phyloP scores from a whole-genome alignment of 1,140 invertebrate species.

The Ceratoteleas bidentatus region DNA sequence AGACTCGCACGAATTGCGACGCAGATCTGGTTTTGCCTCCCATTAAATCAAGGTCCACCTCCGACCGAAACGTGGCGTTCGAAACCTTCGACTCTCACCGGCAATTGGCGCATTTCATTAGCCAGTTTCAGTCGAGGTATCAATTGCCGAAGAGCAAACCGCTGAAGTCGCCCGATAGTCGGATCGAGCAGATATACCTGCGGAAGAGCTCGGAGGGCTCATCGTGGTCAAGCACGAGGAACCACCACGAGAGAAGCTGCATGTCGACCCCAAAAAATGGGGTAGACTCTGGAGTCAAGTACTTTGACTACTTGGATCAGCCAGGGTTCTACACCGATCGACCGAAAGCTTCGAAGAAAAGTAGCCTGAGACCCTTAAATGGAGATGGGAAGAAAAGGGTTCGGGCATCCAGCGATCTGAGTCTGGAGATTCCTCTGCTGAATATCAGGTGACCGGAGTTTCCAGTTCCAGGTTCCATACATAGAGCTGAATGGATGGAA shows the following conservation, averaged over 20 bases:
- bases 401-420: background rate
- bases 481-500: no score
- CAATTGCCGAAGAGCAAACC: conserved; percentile 19
- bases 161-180: background rate
- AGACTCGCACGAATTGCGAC: conserved; percentile 13
- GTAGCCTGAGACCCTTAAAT: background rate
- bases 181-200: conserved; percentile 22
- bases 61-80: conserved; percentile 16
- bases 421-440: conserved; percentile 32
- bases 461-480: no score
- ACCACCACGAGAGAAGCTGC: conserved; percentile 13
- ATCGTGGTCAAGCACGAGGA: conserved; percentile 4
- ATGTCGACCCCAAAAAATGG: conserved; percentile 25
- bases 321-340: conserved; percentile 45
- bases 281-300: background rate
- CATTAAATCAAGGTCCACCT: conserved; percentile 49
- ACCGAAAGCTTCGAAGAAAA: conserved; percentile 23
- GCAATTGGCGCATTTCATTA: conserved; percentile 32
- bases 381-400: background rate
- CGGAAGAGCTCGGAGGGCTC: conserved; percentile 24
- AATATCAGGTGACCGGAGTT: conserved; percentile 32
- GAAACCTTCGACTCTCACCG: conserved; percentile 11
- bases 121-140: conserved; percentile 32
- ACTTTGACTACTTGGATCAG: conserved; percentile 14
- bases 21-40: conserved; percentile 23